Percentiles rank a stretch among this genome's conserved stretches.
Evolutionary conservation across 2,888 invertebrate genomes (phyloP).

Genomic region (Habrosyne pyritoides): DNA sequence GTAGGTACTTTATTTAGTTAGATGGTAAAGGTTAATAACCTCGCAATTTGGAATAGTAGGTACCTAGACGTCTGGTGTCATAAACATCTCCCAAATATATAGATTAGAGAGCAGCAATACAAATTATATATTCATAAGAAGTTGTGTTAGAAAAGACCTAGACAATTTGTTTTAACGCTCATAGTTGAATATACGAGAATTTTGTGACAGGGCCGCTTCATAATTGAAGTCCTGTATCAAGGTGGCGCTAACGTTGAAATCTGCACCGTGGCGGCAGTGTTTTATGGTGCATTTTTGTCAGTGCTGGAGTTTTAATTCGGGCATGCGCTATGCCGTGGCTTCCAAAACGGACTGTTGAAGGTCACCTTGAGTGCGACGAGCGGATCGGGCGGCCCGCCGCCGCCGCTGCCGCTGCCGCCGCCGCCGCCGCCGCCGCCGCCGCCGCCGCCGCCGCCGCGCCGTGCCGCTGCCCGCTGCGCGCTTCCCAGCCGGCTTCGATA

Average conservation of each 20-base stretch:
- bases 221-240: slow-evolving; percentile 50
- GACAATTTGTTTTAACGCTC: not conserved
- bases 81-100: too few relatives aligned
- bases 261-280: slow-evolving; percentile 25
- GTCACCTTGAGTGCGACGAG: slow-evolving; percentile 66
- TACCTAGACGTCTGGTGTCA: too few relatives aligned
- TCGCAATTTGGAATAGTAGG: too few relatives aligned
- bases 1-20: too few relatives aligned
- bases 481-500: slow-evolving; percentile 14
- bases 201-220: slow-evolving; percentile 13
- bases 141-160: slow-evolving; percentile 2
- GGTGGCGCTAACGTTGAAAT: slow-evolving; percentile 19
- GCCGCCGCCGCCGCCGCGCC: too few relatives aligned
- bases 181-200: slow-evolving; percentile 18
- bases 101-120: not conserved
- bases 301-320: slow-evolving; percentile 41
- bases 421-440: slow-evolving; percentile 23
- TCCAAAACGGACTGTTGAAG: slow-evolving; percentile 66
- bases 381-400: slow-evolving; percentile 26
- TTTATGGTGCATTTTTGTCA: slow-evolving; percentile 47
- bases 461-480: slow-evolving; percentile 25
- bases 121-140: not conserved
- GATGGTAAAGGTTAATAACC: too few relatives aligned
- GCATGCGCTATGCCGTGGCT: slow-evolving; percentile 70
- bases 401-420: slow-evolving; percentile 20